A percentile compares a stretch with the other conserved stretches of the same genome.
These are phyloP conservation scores for Cottus gobio DNA, from an alignment of 2,113 vertebrate species.

Conservation along the genomic window DNA sequence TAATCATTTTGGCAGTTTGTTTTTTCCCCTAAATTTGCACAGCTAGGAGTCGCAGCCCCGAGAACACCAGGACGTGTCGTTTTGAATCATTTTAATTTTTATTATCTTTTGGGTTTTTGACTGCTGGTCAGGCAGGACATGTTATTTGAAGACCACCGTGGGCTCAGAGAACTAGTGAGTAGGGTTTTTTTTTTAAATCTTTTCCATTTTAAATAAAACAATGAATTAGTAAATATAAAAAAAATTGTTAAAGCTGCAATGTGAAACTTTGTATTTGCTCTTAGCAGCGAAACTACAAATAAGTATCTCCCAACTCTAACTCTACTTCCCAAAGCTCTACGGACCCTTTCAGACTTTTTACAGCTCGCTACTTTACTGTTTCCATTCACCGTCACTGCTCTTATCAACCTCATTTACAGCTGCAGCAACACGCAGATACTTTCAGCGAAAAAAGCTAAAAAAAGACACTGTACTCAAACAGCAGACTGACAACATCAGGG, in stretches of 20 bases:
- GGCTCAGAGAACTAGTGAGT: background rate
- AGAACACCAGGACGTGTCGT: background rate
- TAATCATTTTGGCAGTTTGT: background rate
- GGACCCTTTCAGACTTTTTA: background rate
- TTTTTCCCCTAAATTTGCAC: background rate
- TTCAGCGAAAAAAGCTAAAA: background rate
- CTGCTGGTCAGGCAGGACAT: conserved; percentile 7
- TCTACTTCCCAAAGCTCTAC: background rate
- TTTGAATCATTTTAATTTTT: background rate
- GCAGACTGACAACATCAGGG: background rate
- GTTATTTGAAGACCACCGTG: background rate
- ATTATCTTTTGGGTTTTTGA: background rate
- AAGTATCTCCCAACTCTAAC: background rate
- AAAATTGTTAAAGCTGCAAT: background rate
- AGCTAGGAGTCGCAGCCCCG: background rate
- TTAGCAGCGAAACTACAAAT: background rate
- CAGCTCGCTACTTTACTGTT: background rate
- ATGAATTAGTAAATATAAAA: background rate
- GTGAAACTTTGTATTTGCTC: background rate
- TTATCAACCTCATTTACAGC: background rate
- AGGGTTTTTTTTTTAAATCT: background rate
- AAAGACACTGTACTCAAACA: background rate
- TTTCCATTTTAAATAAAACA: background rate
- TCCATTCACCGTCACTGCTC: background rate
- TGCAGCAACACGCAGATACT: background rate